These are phyloP conservation scores for Lepidurus arcticus DNA, from an alignment of 1,140 invertebrate genomes.

Conservation along the genomic window DNA sequence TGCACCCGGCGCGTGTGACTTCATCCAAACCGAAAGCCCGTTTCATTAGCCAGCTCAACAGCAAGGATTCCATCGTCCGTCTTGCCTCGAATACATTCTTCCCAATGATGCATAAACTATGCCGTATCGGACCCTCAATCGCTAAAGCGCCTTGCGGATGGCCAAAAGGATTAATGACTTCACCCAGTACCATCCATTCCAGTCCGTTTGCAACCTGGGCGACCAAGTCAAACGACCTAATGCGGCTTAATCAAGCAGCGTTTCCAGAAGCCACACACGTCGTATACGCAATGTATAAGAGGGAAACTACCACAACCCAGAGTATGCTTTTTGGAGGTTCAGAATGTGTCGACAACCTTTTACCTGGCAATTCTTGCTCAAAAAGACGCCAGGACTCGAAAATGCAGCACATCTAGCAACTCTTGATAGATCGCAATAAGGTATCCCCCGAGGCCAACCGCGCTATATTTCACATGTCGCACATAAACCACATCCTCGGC, in stretches of 20 bases:
- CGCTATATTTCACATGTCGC: conserved; percentile 10
- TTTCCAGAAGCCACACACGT: conserved; percentile 15
- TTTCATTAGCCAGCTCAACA: background rate
- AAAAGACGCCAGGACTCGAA: background rate
- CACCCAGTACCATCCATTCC: background rate
- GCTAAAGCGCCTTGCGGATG: background rate
- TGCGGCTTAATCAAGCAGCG: conserved; percentile 4
- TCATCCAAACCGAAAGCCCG: background rate
- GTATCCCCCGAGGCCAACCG: background rate
- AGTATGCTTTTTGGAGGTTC: no score
- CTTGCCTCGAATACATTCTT: background rate
- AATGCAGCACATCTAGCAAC: background rate
- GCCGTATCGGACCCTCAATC: background rate
- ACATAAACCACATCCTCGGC: background rate
- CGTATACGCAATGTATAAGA: background rate
- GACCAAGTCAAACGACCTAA: background rate
- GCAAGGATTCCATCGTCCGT: background rate
- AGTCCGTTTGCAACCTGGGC: background rate
- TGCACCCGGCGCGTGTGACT: background rate
- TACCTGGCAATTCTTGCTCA: no score
- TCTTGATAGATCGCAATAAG: background rate
- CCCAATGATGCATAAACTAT: conserved; percentile 1
- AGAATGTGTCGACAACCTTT: no score
- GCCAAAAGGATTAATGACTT: conserved; percentile 1
- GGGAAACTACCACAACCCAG: no score